These are phyloP conservation scores for Hystrix brachyura DNA, from an alignment of 2,113 vertebrate species.

Conservation along the genomic window DNA sequence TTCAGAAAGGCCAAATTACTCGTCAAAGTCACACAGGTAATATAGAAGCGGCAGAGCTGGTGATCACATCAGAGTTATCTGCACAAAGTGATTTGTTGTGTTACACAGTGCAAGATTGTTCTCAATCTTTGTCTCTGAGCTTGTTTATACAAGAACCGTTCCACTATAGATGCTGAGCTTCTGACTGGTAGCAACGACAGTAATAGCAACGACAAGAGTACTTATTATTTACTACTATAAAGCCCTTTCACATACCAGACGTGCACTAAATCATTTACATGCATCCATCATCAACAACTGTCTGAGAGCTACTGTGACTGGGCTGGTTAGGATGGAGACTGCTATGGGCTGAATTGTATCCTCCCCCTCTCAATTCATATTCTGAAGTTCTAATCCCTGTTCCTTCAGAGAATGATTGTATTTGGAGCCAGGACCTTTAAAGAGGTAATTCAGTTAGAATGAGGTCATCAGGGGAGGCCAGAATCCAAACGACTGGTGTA, in stretches of 20 bases:
- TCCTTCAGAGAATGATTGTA: background rate
- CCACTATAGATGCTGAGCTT: background rate
- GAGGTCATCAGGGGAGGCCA: background rate
- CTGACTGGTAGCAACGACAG: background rate
- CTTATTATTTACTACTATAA: background rate
- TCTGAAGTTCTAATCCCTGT: background rate
- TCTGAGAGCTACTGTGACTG: background rate
- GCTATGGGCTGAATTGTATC: background rate
- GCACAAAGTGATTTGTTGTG: background rate
- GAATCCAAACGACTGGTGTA: background rate
- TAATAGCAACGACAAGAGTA: background rate
- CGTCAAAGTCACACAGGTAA: background rate
- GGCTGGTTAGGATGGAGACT: background rate
- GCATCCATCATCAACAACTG: background rate
- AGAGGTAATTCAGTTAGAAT: background rate
- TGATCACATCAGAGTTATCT: background rate
- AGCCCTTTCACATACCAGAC: background rate
- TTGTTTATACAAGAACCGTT: background rate
- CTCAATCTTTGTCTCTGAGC: background rate
- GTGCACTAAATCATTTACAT: background rate
- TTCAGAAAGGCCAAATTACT: background rate
- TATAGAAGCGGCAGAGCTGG: background rate
- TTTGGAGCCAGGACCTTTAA: background rate
- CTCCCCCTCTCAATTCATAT: background rate
- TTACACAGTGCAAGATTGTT: too few species aligned